Evolutionary conservation across 2,113 vertebrate species (phyloP), one percentile per base, ranked within the genome.

Genomic region (Stegastes partitus): DNA sequence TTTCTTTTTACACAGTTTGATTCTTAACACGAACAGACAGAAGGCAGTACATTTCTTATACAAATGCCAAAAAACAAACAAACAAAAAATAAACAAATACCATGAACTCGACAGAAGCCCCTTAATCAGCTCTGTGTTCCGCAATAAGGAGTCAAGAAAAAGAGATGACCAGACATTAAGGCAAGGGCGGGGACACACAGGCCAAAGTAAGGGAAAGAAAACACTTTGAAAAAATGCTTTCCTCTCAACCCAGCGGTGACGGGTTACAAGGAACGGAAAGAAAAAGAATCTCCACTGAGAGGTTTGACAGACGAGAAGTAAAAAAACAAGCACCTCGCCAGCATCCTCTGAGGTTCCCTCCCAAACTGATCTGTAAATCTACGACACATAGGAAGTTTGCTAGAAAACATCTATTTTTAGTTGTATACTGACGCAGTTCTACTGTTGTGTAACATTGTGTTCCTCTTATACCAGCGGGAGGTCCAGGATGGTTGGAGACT

Each of bases 21-120:
- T 84, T 87, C 49, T 79, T 79, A 87, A 91, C 90, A 91, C 73
- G 65, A 92, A 90, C 86, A 94, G 89, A 93, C 90, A 88, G 83
- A 93, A 93, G 91, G 92, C 92, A 91, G 88, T 83, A 94, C 89
- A 82, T 87, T 85, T 88, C 74, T 87, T 61, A 77, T 86, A 88
- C 77, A 82, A 88, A 91, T 76, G 74, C 68, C 68, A 74, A 86
- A 90, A 87, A 19, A 10, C 31, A 34, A 34, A 34, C 31, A 34
- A 34, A 34, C n/a, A n/a, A 82, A 61, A 77, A 76, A 79, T 87
- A 87, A 50, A 49, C 45, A 67, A 75, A 83, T 42, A 69, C 55
- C 51, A 81, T 85, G 71, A 84, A 68, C 11, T 74, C 22, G 86
- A 92, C 87, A 85, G 79, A 89, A 87, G 81, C 82, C 85, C 84